Evolutionary conservation across 2,888 invertebrate species (phyloP).

Genomic region (Acleris laterana): DNA sequence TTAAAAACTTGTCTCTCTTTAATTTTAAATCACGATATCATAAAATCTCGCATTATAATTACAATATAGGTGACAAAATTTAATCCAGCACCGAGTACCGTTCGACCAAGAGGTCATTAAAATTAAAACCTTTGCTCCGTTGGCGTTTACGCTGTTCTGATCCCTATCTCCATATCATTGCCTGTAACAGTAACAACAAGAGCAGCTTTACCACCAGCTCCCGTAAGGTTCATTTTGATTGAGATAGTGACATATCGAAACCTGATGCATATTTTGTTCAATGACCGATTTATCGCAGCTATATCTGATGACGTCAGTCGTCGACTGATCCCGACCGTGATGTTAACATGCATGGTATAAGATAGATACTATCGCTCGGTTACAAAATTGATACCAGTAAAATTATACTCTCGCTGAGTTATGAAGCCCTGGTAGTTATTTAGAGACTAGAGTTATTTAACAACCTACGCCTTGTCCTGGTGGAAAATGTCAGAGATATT

Average conservation of each 20-base stretch:
- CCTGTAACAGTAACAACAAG: too few relatives aligned
- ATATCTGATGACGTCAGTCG: slow-evolving; percentile 6
- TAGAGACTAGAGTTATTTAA: too few relatives aligned
- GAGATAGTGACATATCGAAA: neutral
- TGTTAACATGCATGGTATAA: slow-evolving; percentile 7
- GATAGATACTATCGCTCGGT: slow-evolving; percentile 11
- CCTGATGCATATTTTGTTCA: slow-evolving; percentile 10
- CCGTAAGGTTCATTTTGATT: too few relatives aligned
- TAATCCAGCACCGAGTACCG: slow-evolving; percentile 15
- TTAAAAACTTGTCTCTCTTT: neutral
- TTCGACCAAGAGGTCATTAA: neutral
- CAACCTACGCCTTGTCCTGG: too few relatives aligned
- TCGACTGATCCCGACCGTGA: slow-evolving; percentile 17
- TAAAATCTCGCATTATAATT: slow-evolving; percentile 1
- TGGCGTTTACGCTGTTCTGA: too few relatives aligned
- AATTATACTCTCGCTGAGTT: neutral
- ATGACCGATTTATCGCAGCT: slow-evolving; percentile 10
- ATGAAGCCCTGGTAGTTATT: neutral
- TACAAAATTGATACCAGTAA: neutral
- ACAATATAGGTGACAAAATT: slow-evolving; percentile 12
- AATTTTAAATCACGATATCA: neutral
- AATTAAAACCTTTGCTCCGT: too few relatives aligned
- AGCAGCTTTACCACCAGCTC: too few relatives aligned
- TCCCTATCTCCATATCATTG: too few relatives aligned
- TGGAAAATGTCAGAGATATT: too few relatives aligned